Evolutionary conservation across 35 echinoderm and acorn worm species (phyloP).

Genomic region (Amphiura filiformis): DNA sequence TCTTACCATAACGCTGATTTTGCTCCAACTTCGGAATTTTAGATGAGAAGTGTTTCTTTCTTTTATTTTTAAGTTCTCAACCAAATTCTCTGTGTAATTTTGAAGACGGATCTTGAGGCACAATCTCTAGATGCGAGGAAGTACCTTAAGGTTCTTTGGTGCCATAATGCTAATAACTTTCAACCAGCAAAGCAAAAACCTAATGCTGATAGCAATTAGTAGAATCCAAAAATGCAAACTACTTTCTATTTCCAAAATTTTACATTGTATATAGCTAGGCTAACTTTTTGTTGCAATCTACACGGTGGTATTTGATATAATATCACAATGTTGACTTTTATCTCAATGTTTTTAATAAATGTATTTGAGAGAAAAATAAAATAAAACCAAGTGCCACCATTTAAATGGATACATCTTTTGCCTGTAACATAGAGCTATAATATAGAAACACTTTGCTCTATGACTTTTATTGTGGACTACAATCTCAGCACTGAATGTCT

Average conservation of each 20-base stretch:
- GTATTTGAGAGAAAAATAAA: background rate
- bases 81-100: no score
- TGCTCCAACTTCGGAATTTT: no score
- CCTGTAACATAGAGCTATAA: conserved; percentile 1
- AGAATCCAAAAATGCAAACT: no score
- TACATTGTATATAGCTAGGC: background rate
- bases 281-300: background rate
- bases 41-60: no score
- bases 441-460: background rate
- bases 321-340: background rate
- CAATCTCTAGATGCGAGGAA: background rate
- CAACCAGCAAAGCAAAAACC: no score
- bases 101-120: background rate
- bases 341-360: conserved; percentile 6
- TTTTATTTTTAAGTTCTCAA: no score
- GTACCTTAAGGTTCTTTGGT: background rate
- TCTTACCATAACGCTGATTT: no score
- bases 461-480: background rate
- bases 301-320: background rate
- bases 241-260: background rate
- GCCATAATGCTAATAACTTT: no score
- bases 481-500: background rate
- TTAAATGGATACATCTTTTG: conserved; percentile 7
- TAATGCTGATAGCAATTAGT: no score
- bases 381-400: conserved; percentile 7